These are phyloP conservation scores for Heliconius charithonia DNA, from an alignment of 2,888 invertebrate species.

Conservation along the genomic window DNA sequence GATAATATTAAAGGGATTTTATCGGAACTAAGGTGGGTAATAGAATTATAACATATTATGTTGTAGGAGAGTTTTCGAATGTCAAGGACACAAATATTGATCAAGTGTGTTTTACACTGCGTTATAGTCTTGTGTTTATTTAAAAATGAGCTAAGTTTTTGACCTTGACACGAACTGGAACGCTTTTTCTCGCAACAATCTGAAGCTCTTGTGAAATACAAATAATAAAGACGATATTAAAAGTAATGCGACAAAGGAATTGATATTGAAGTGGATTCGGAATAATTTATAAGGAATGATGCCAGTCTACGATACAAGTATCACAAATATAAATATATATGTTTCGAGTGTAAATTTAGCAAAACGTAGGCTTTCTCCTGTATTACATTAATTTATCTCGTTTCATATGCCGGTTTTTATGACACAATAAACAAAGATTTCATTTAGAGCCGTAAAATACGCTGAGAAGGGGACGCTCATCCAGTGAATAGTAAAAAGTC, in stretches of 20 bases:
- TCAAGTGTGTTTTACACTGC: slow-evolving; percentile 57
- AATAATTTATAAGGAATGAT: slow-evolving; percentile 76
- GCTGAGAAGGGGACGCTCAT: slow-evolving; percentile 31
- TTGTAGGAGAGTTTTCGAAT: slow-evolving; percentile 62
- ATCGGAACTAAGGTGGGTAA: slow-evolving; percentile 66
- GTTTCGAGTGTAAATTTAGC: slow-evolving; percentile 44
- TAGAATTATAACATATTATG: slow-evolving; percentile 61
- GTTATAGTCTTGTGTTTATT: slow-evolving; percentile 36
- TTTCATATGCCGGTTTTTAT: slow-evolving; percentile 38
- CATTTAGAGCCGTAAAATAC: slow-evolving; percentile 36
- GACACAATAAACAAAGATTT: slow-evolving; percentile 42
- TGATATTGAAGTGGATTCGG: slow-evolving; percentile 59
- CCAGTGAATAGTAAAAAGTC: slow-evolving; percentile 29
- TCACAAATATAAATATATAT: slow-evolving; percentile 56
- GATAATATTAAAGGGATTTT: slow-evolving; percentile 52
- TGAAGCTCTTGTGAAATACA: neutral
- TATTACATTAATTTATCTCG: slow-evolving; percentile 40
- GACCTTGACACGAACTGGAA: slow-evolving; percentile 44
- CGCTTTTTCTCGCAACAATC: slow-evolving; percentile 1
- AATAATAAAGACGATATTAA: slow-evolving; percentile 49
- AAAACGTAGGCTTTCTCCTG: slow-evolving; percentile 33
- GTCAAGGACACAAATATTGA: slow-evolving; percentile 81
- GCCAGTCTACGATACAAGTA: slow-evolving; percentile 59
- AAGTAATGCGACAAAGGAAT: slow-evolving; percentile 68
- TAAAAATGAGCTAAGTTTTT: slow-evolving; percentile 28